Percentiles rank a stretch among this genome's conserved stretches.
phyloP scores from a whole-genome alignment of 2,797 vertebrate species.

The Cirrhinus mrigala region DNA sequence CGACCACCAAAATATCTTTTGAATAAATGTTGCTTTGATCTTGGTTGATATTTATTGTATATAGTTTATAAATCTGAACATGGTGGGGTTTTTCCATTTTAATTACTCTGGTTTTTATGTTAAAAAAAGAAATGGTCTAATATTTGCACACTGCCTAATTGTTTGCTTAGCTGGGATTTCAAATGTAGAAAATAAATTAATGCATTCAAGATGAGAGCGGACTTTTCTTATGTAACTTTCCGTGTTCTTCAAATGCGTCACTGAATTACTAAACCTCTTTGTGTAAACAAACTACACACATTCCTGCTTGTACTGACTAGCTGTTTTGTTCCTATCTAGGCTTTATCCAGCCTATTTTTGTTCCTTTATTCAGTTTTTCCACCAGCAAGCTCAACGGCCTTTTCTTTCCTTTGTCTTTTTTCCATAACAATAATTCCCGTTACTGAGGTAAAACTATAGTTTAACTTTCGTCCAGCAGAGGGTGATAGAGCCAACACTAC shows the following conservation, averaged over 20 bases:
- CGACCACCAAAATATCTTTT: neutral
- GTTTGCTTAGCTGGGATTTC: slow-evolving; percentile 18
- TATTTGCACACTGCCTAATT: slow-evolving; percentile 19
- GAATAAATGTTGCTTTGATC: neutral
- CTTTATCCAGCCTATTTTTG: neutral
- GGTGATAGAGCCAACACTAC: neutral
- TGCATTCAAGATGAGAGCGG: neutral
- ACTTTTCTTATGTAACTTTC: neutral
- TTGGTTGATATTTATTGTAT: slow-evolving; percentile 4
- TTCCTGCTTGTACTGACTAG: neutral
- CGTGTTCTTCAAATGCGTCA: neutral
- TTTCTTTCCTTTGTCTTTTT: neutral
- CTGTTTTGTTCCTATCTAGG: neutral
- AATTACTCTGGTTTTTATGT: slow-evolving; percentile 10
- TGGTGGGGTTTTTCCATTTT: neutral
- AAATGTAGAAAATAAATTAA: neutral
- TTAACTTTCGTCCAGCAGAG: neutral
- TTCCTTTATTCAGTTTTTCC: neutral
- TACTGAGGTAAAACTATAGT: neutral
- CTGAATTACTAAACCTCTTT: neutral
- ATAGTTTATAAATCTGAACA: neutral
- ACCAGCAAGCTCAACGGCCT: neutral
- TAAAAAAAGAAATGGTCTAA: neutral
- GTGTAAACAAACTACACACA: neutral
- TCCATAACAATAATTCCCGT: neutral